Conservation (phyloP, 2,113 vertebrate genomes). For the Falcunculus frontatus region DNA sequence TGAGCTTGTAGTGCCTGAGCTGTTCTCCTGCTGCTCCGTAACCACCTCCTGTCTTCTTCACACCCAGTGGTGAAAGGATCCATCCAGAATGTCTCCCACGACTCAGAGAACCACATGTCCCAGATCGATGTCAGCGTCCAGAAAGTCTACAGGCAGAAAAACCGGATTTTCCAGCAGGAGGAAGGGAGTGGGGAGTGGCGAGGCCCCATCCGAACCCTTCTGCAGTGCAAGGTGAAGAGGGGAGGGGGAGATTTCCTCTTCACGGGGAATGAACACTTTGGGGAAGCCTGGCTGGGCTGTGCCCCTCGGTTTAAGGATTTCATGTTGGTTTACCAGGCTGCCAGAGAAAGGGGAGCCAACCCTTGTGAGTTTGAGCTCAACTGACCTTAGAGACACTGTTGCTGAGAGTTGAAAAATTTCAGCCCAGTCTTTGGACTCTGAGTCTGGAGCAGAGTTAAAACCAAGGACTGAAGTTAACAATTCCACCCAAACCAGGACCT, state of each 20-base stretch:
- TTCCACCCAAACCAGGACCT: background rate
- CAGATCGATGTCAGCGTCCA: conserved; percentile 60
- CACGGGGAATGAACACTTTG: conserved; percentile 80
- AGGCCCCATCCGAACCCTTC: conserved; percentile 68
- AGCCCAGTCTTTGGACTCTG: background rate
- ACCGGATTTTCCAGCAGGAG: conserved; percentile 68
- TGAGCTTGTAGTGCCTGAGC: background rate
- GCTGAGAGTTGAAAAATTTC: background rate
- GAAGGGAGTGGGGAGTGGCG: conserved; percentile 44
- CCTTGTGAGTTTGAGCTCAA: conserved; percentile 78
- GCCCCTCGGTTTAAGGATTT: conserved; percentile 82
- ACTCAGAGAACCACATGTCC: conserved; percentile 63
- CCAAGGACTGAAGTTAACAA: background rate
- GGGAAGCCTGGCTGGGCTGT: conserved; percentile 84
- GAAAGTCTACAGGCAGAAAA: conserved; percentile 77
- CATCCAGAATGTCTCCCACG: conserved; percentile 72
- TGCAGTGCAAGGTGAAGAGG: conserved; percentile 74
- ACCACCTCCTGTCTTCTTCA: background rate
- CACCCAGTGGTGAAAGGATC: conserved; percentile 76
- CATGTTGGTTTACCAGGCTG: conserved; percentile 65
- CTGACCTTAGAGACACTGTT: background rate
- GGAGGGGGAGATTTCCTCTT: conserved; percentile 83
- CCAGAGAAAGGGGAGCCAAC: conserved; percentile 65
- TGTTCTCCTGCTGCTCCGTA: background rate
- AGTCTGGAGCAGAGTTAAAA: background rate